Base-by-base conservation (phyloP, 2,797 vertebrate genomes). In the Spondyliosoma cantharus region DNA sequence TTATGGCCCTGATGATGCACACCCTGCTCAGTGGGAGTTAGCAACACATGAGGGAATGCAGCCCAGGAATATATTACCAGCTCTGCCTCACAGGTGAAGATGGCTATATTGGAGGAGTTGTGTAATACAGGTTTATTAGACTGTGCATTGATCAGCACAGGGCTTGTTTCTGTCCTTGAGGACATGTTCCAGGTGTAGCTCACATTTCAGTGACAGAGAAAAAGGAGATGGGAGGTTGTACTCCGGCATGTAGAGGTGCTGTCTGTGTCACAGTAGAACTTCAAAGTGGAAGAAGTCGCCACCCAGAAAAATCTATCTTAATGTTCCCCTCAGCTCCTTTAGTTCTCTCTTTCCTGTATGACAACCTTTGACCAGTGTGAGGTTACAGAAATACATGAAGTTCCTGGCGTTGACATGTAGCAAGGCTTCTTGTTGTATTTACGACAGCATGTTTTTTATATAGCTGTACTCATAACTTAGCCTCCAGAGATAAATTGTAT, bases 71-170 rank as follows among this genome's bases (percentile, higher is more conserved):
- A 88, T 73, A 91, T 92, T 89, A 90, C 71, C 68, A 65, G 49
- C 77, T 83, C 58, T 86, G 87, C 74, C 83, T 93, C 90, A 88
- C 87, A 84, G 88, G 83, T 91, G 89, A 86, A 86, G 89, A 84
- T 67, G 63, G 81, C 76, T 89, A 76, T 91, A 88, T 88, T 87
- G 87, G 83, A 73, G 74, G 54, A 82, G 82, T 71, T 76, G 85
- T 91, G 87, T 93, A 91, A 92, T 90, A 87, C 87, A 85, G 83
- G 87, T 93, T 93, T 91, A 92, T 93, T 90, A 92, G 78, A 81
- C 80, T 80, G 76, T 82, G 91, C 89, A 27, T 84, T 87, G 86
- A 90, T 90, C 85, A 87, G 78, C 83, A 20, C 69, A 62, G 71
- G 82, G 73, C 87, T 82, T 86, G 87, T 89, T 86, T 80, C 79